A percentile compares a stretch with the other conserved stretches of the same genome.
phyloP scores from a whole-genome alignment of 2,888 invertebrate species.

The Galerucella pusilla region DNA sequence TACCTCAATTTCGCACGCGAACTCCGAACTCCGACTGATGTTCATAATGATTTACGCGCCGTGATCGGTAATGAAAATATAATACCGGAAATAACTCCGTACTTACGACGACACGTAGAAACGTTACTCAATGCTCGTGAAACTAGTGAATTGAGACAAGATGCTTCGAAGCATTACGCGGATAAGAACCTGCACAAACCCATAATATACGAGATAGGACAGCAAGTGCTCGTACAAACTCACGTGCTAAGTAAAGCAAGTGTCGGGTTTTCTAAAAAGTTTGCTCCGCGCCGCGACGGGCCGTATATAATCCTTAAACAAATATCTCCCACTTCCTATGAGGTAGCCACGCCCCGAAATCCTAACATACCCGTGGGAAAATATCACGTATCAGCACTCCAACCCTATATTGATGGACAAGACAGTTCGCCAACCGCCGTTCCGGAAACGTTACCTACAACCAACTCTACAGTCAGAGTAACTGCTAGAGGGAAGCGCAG shows the following conservation, averaged over 20 bases:
- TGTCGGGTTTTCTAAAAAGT: conserved; percentile 2
- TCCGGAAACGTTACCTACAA: neutral
- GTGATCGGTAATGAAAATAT: conserved; percentile 34
- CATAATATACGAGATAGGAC: neutral
- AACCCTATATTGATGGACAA: neutral
- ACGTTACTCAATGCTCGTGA: conserved; percentile 25
- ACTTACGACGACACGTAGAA: conserved; percentile 26
- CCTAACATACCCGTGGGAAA: conserved; percentile 4
- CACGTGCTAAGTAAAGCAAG: conserved; percentile 8
- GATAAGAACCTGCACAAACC: conserved; percentile 52
- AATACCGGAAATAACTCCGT: conserved; percentile 10
- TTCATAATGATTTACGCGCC: conserved; percentile 35
- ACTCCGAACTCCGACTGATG: conserved; percentile 46
- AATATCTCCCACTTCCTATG: too few species aligned
- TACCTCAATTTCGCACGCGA: conserved; percentile 51
- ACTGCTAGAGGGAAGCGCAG: too few species aligned
- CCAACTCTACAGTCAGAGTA: neutral
- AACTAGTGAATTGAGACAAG: conserved; percentile 30
- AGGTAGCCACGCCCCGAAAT: too few species aligned
- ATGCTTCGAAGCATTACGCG: conserved; percentile 32
- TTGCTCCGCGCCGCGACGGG: conserved; percentile 24
- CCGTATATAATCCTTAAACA: conserved; percentile 14
- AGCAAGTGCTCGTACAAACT: conserved; percentile 18
- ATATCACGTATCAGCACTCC: conserved; percentile 23
- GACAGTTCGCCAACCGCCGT: neutral